Evolutionary conservation across 2,888 invertebrate genomes (phyloP).

Genomic region (Dasypogon diadema): DNA sequence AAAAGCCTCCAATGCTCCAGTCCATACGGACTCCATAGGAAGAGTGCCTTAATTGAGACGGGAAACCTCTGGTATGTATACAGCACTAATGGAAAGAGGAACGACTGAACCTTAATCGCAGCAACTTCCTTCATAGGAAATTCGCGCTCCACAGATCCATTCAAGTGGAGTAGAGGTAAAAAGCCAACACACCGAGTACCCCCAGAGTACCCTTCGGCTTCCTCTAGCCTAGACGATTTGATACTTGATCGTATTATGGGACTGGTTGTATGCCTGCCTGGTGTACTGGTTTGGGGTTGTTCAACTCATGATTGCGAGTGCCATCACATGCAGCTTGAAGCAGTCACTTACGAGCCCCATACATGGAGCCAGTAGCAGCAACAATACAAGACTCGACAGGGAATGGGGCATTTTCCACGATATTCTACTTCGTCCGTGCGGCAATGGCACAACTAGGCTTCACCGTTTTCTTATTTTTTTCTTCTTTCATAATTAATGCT

Average conservation of each 20-base stretch:
- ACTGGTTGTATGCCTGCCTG: slow-evolving; percentile 45
- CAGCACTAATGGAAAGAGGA: slow-evolving; percentile 24
- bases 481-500: not conserved
- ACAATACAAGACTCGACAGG: slow-evolving; percentile 25
- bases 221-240: slow-evolving; percentile 44
- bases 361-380: slow-evolving; percentile 32
- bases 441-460: slow-evolving; percentile 1
- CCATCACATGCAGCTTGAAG: slow-evolving; percentile 14
- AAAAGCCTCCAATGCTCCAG: slow-evolving; percentile 9
- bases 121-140: slow-evolving; percentile 48
- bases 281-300: slow-evolving; percentile 56
- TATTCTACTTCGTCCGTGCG: slow-evolving; percentile 14
- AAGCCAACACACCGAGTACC: not conserved
- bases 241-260: slow-evolving; percentile 46
- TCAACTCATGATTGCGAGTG: slow-evolving; percentile 52
- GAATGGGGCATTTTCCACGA: slow-evolving; percentile 45
- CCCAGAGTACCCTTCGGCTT: slow-evolving; percentile 41
- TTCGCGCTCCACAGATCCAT: slow-evolving; percentile 27
- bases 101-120: slow-evolving; percentile 39
- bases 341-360: slow-evolving; percentile 40
- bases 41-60: slow-evolving; percentile 37
- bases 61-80: not conserved
- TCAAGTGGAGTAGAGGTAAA: slow-evolving; percentile 27
- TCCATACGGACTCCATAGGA: slow-evolving; percentile 18
- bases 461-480: slow-evolving; percentile 17